Percentiles rank a stretch among this genome's conserved stretches.
Conservation (phyloP, 2,888 invertebrate species). For the Drosophila mulleri region DNA sequence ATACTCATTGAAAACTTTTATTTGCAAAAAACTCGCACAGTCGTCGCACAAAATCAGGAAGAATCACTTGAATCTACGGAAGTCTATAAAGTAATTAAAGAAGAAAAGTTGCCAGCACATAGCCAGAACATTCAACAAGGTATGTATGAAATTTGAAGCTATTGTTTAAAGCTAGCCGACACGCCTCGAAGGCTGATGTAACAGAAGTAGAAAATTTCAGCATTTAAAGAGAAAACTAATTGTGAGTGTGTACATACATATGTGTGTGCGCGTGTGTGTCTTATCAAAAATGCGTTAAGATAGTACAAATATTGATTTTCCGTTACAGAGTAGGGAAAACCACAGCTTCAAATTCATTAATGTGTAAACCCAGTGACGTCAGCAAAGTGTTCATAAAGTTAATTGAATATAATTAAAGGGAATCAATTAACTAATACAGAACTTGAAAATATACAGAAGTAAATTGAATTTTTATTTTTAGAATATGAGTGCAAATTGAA, state of each 20-base stretch:
- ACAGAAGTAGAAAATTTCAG: constrained; percentile 25
- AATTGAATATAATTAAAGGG: neutral
- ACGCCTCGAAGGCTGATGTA: constrained; percentile 56
- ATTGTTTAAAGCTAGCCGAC: neutral
- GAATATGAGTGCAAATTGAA: neutral
- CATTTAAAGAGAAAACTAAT: constrained; percentile 1
- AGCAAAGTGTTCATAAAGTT: constrained; percentile 19
- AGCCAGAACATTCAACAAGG: constrained; percentile 39
- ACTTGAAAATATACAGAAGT: neutral
- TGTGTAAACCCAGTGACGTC: constrained; percentile 46
- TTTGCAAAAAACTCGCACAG: constrained; percentile 28
- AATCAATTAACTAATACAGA: neutral
- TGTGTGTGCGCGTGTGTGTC: neutral
- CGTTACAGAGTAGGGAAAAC: neutral
- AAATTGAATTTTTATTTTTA: constrained; percentile 1
- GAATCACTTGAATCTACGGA: constrained; percentile 39
- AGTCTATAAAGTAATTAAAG: constrained; percentile 73
- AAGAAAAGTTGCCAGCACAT: constrained; percentile 58
- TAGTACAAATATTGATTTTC: constrained; percentile 62
- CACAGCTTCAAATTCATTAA: constrained; percentile 23
- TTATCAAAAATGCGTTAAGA: constrained; percentile 47
- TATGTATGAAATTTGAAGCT: constrained; percentile 40
- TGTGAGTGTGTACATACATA: neutral
- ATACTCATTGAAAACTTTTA: constrained; percentile 1
- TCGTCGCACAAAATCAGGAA: constrained; percentile 29